Percentiles rank a stretch among this genome's conserved stretches.
phyloP scores from a whole-genome alignment of 2,113 vertebrate genomes.

The Oreochromis aureus region DNA sequence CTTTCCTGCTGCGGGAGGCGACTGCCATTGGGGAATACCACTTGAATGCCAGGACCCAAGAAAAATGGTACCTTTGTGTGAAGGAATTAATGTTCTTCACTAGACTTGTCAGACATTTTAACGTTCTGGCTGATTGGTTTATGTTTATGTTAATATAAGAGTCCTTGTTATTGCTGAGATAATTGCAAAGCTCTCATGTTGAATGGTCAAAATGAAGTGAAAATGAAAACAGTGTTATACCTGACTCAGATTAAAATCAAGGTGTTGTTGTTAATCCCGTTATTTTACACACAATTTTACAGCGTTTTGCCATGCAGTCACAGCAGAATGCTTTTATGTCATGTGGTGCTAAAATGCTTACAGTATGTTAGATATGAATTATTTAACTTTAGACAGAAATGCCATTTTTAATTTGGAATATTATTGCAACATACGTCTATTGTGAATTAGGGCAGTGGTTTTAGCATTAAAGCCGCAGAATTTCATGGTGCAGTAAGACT shows the following conservation, averaged over 20 bases:
- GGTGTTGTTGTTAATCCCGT: not conserved
- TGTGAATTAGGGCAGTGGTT: not conserved
- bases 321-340: not conserved
- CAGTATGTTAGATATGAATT: not conserved
- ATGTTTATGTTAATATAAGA: not conserved
- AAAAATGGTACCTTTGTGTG: not conserved
- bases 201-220: not conserved
- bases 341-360: not conserved
- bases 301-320: not conserved
- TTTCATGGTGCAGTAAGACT: not conserved
- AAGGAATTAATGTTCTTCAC: not conserved
- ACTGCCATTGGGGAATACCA: not conserved
- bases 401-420: not conserved
- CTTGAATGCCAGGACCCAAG: not conserved
- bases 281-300: not conserved
- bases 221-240: not conserved
- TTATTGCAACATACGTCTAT: not conserved
- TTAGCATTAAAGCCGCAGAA: not conserved
- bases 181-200: not conserved
- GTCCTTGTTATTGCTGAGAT: not conserved
- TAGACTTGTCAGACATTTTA: not conserved
- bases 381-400: not conserved
- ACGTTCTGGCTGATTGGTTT: not conserved
- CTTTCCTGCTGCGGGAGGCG: not conserved
- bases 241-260: not conserved